These are phyloP conservation scores for Drosophila mercatorum DNA, from an alignment of 2,888 invertebrate species.

Conservation along the genomic window DNA sequence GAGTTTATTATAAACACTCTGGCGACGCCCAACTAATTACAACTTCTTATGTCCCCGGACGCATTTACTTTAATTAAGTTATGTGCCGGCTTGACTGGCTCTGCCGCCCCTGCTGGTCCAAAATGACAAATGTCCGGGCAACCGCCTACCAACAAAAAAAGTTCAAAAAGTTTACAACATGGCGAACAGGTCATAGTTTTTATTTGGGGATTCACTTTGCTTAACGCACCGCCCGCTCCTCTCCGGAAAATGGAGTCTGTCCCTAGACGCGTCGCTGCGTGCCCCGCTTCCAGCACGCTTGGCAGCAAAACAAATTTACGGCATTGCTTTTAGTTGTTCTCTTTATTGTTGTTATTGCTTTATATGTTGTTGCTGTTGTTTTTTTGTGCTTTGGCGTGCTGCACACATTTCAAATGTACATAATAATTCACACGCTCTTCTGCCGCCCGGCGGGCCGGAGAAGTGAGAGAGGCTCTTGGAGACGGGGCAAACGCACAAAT, in stretches of 20 bases:
- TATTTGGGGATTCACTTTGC: slow-evolving; percentile 58
- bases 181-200: slow-evolving; percentile 74
- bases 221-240: slow-evolving; percentile 15
- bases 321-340: slow-evolving; percentile 75
- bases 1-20: slow-evolving; percentile 49
- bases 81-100: slow-evolving; percentile 35
- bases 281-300: slow-evolving; percentile 46
- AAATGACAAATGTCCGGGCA: slow-evolving; percentile 69
- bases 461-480: slow-evolving; percentile 8
- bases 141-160: slow-evolving; percentile 62
- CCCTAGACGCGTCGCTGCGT: slow-evolving; percentile 11
- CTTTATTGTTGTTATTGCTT: slow-evolving; percentile 44
- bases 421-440: slow-evolving; percentile 74
- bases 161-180: slow-evolving; percentile 59
- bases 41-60: slow-evolving; percentile 57
- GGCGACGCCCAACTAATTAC: slow-evolving; percentile 60
- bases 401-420: slow-evolving; percentile 77
- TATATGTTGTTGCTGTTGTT: slow-evolving; percentile 20
- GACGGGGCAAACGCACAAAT: slow-evolving; percentile 66
- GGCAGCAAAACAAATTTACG: slow-evolving; percentile 74
- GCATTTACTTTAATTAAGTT: slow-evolving; percentile 78
- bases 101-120: slow-evolving; percentile 29
- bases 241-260: neutral
- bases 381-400: slow-evolving; percentile 37
- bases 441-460: slow-evolving; percentile 38